These are phyloP conservation scores for Otis tarda DNA, from an alignment of 2,113 vertebrate species.

Conservation along the genomic window DNA sequence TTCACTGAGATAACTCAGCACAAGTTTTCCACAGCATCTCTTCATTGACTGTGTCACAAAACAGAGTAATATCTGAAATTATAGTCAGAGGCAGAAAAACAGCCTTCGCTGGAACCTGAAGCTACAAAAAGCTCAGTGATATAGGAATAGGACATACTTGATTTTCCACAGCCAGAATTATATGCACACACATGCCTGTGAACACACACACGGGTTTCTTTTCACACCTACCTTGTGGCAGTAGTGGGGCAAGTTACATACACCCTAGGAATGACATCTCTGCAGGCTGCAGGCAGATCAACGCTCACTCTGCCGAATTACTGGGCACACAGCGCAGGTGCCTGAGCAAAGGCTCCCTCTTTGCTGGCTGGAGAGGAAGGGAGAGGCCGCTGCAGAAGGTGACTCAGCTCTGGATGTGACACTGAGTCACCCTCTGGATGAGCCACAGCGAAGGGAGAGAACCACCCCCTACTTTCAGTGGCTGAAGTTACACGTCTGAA, in stretches of 20 bases:
- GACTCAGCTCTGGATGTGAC: constrained; percentile 31
- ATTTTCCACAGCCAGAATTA: neutral
- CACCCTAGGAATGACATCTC: neutral
- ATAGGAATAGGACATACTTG: accelerated
- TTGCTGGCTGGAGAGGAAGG: neutral
- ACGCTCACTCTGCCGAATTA: neutral
- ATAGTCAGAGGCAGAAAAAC: neutral
- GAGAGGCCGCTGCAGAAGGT: neutral
- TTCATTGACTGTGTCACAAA: neutral
- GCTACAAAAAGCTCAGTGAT: neutral
- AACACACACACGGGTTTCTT: neutral
- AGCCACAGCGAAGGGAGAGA: neutral
- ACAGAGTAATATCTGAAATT: neutral
- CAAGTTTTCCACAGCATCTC: neutral
- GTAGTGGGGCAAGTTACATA: accelerated
- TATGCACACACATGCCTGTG: accelerated
- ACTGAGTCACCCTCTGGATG: constrained; percentile 15
- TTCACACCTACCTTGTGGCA: neutral
- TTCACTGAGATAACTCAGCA: neutral
- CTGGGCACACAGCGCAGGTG: accelerated
- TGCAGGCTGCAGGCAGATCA: neutral
- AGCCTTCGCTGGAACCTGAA: neutral
- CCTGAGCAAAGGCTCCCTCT: neutral
- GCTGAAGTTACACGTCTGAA: accelerated
- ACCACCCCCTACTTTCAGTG: neutral